phyloP scores from a whole-genome alignment of 2,888 invertebrate genomes.

The Bugulina stolonifera region DNA sequence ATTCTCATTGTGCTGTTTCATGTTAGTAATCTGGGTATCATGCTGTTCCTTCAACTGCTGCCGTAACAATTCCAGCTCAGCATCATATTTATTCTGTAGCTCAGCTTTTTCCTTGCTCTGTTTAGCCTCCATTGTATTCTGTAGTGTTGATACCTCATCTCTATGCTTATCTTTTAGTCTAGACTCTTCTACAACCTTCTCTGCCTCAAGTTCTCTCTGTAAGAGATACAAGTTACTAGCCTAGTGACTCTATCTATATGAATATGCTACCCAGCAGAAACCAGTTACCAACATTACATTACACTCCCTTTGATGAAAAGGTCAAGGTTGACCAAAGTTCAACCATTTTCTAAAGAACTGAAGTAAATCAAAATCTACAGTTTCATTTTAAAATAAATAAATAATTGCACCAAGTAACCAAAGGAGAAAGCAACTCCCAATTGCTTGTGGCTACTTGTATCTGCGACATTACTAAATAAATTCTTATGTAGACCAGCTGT shows the following conservation, averaged over 20 bases:
- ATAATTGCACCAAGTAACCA: too few species aligned
- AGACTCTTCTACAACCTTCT: background rate
- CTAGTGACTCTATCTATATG: too few species aligned
- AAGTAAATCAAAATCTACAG: too few species aligned
- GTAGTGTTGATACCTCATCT: constrained; percentile 39
- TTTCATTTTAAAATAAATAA: too few species aligned
- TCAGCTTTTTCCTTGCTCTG: constrained; percentile 42
- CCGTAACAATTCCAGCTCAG: constrained; percentile 38
- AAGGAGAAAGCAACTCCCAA: too few species aligned
- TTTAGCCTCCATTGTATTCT: constrained; percentile 40
- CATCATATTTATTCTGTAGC: constrained; percentile 35
- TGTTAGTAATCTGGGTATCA: constrained; percentile 32
- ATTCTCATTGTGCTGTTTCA: background rate
- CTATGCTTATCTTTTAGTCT: constrained; percentile 34
- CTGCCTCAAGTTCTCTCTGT: background rate
- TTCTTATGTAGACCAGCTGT: too few species aligned
- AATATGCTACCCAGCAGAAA: too few species aligned
- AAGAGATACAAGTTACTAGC: too few species aligned
- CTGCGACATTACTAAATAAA: background rate
- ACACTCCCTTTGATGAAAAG: too few species aligned
- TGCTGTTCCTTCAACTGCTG: constrained; percentile 42
- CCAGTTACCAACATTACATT: too few species aligned
- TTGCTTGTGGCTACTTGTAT: background rate
- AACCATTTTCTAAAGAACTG: too few species aligned
- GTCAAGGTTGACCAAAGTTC: too few species aligned